Conservation (phyloP, 2,797 vertebrate species). For the Crax fasciolata region DNA sequence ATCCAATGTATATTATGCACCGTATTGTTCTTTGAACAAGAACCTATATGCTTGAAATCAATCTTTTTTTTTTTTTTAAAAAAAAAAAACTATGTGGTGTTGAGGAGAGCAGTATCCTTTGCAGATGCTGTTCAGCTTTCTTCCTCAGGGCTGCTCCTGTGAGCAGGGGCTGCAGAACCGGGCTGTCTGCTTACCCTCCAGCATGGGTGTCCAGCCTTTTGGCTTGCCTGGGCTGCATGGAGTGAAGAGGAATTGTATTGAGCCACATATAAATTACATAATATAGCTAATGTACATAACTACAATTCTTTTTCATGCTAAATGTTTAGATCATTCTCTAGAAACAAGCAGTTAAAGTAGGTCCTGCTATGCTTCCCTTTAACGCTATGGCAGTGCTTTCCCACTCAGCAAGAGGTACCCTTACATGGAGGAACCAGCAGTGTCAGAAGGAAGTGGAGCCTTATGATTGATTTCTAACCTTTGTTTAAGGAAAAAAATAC, state of each 20-base stretch:
- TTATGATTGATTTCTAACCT: neutral
- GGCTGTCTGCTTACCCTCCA: neutral
- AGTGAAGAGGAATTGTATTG: no score
- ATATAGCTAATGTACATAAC: no score
- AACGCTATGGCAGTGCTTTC: neutral
- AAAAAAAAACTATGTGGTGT: neutral
- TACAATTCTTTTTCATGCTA: neutral
- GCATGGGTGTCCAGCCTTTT: no score
- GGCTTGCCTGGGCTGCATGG: no score
- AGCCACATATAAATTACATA: no score
- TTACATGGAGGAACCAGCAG: neutral
- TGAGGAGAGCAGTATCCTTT: neutral
- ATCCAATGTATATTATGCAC: neutral
- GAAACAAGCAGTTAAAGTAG: neutral
- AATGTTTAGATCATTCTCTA: neutral
- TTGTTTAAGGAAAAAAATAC: neutral
- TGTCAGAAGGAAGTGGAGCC: neutral
- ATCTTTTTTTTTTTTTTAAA: neutral
- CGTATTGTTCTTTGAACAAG: neutral
- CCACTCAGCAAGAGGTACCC: neutral
- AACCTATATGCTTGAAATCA: neutral
- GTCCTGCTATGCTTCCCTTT: neutral
- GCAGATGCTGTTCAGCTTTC: neutral
- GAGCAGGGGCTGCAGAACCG: neutral
- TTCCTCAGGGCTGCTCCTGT: fast-evolving